Evolutionary conservation across 2,113 vertebrate genomes (phyloP).

Genomic region (Xiphias gladius): DNA sequence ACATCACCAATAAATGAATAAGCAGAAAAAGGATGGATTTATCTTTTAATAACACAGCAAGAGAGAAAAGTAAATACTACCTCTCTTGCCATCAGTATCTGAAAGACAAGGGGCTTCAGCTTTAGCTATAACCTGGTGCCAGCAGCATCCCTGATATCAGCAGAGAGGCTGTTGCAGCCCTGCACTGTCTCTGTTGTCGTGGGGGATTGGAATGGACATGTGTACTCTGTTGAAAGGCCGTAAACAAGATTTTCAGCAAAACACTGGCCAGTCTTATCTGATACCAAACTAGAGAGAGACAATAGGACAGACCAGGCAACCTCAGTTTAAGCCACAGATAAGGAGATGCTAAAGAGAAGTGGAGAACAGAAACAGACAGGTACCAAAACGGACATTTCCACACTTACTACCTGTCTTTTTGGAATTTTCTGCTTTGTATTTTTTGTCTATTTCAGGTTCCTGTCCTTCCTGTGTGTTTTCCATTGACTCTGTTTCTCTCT

Average conservation of each 20-base stretch:
- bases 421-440: conserved; percentile 33
- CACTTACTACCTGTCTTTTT: conserved; percentile 25
- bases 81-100: conserved; percentile 45
- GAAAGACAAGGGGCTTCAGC: conserved; percentile 60
- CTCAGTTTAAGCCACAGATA: conserved; percentile 62
- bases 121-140: conserved; percentile 40
- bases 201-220: conserved; percentile 65
- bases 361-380: conserved; percentile 31
- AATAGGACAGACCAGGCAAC: conserved; percentile 31
- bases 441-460: conserved; percentile 26
- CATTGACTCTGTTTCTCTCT: conserved; percentile 9
- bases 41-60: conserved; percentile 59
- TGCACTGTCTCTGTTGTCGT: conserved; percentile 58
- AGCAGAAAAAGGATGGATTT: conserved; percentile 43
- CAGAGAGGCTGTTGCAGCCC: conserved; percentile 49
- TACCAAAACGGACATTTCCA: conserved; percentile 47
- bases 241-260: conserved; percentile 78
- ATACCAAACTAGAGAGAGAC: conserved; percentile 54
- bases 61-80: conserved; percentile 52
- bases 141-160: conserved; percentile 72
- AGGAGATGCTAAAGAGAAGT: conserved; percentile 50
- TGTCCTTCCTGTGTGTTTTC: conserved; percentile 5
- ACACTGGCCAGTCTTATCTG: conserved; percentile 72
- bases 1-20: conserved; percentile 28
- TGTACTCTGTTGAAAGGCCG: conserved; percentile 72